Base-by-base conservation (phyloP, 2,797 vertebrate genomes). In the Potorous gilbertii region DNA sequence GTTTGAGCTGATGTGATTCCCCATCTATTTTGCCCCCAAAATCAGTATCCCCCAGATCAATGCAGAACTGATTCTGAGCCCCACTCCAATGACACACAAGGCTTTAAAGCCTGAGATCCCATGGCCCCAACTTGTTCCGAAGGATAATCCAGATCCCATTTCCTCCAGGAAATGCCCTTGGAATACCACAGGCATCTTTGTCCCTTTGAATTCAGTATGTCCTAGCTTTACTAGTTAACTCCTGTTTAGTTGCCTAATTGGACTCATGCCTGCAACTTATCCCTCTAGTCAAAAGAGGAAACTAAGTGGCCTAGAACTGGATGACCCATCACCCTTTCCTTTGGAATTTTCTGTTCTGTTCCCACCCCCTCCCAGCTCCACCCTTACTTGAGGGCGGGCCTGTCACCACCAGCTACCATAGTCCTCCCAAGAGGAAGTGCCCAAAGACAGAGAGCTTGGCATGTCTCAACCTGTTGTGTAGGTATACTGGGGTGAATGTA, bases 231-330 rank as follows among this genome's bases (percentile, higher is more conserved):
- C 74, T 46, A 50, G 9, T 87, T 87, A 87, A 87, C 6, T 87
- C 74, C 24, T 28, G 9, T 40, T 87, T 81, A 81, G 8, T 81
- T 40, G 6, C 18, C 18, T 46, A 81, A 40, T 46, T 87, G 40
- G 40, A 46, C 40, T 2, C 40, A 87, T 50, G 52, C 52, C 87
- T 55, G 3, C 46, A 52, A 28, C 54, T 94, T 10, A 12, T 50
- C 24, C 74, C 95, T 93, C 91, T 50, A 57, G 55, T 62, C 27
- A 89, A 97, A 97, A 90, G 91, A 93, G 94, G 94, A n/a, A 81
- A 74, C 94, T 95, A 74, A 74, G 5, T 55, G 56, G 55, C 9
- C 56, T 55, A 87, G 40, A 87, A 87, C 74, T 87, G 24, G 21
- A 24, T 87, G 66, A 74, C 16, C 66, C 18, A 74, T 40, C 66